Percentiles rank a stretch among this genome's conserved stretches.
phyloP scores from a whole-genome alignment of 2,113 vertebrate genomes.

The Bucco capensis region DNA sequence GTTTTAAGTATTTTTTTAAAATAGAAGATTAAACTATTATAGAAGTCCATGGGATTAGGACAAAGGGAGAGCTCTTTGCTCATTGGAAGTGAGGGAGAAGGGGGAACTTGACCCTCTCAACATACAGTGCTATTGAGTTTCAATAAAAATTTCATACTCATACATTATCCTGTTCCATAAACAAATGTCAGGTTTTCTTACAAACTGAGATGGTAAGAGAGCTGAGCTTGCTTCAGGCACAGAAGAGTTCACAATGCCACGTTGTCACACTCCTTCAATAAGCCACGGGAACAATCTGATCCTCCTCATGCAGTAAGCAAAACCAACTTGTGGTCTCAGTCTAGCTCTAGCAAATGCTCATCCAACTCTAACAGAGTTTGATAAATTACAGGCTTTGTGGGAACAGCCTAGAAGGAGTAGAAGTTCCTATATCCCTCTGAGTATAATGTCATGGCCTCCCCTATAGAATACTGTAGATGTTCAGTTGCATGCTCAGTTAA shows the following conservation, averaged over 20 bases:
- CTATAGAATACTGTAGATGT: not conserved
- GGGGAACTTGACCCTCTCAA: not conserved
- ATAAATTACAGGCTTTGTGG: conserved; percentile 2
- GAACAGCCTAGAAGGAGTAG: not conserved
- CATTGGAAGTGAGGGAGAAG: rapidly evolving
- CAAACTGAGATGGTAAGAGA: not conserved
- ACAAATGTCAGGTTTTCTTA: not conserved
- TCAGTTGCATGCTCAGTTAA: not conserved
- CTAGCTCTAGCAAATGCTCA: not conserved
- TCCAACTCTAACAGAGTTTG: not conserved
- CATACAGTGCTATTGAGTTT: not conserved
- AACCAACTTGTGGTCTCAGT: not conserved
- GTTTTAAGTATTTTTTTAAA: not conserved
- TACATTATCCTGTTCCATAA: not conserved
- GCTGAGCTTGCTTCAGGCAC: not conserved
- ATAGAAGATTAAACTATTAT: not conserved
- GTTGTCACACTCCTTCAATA: not conserved
- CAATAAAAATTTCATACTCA: not conserved
- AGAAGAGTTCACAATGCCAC: not conserved
- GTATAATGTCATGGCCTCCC: not conserved
- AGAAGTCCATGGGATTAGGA: not conserved
- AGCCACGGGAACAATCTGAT: not conserved
- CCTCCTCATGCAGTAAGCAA: not conserved
- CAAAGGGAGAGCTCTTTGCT: not conserved
- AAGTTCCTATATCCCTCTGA: not conserved